phyloP scores from a whole-genome alignment of 2,113 vertebrate species.

The Rhombomys opimus region DNA sequence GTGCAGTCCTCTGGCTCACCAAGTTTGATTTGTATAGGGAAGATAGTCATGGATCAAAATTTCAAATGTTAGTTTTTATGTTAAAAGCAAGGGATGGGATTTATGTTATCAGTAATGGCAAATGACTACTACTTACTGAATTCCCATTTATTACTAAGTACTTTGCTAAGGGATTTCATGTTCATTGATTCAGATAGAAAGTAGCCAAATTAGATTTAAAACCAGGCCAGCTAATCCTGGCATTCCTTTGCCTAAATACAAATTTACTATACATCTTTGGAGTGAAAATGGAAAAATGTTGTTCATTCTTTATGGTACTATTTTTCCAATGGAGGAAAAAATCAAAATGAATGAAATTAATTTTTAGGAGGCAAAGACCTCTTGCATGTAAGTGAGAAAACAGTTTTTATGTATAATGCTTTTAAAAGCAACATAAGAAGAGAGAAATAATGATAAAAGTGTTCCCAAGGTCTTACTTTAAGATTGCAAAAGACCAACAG shows the following conservation, averaged over 20 bases:
- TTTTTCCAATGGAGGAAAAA: conserved; percentile 48
- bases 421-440: conserved; percentile 55
- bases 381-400: conserved; percentile 9
- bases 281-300: conserved; percentile 40
- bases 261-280: conserved; percentile 49
- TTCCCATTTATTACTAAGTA: conserved; percentile 41
- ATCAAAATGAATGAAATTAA: conserved; percentile 56
- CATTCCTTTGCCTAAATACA: conserved; percentile 5
- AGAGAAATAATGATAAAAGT: conserved; percentile 50
- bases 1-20: conserved; percentile 30
- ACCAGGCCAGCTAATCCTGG: background rate
- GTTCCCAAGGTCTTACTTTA: conserved; percentile 37
- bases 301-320: conserved; percentile 29
- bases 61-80: conserved; percentile 52
- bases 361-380: conserved; percentile 31
- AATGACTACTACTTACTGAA: conserved; percentile 32
- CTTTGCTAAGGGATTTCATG: background rate
- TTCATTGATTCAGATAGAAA: conserved; percentile 8
- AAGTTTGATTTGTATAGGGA: conserved; percentile 50
- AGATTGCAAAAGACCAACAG: conserved; percentile 47
- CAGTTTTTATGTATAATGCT: background rate
- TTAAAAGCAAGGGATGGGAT: conserved; percentile 31
- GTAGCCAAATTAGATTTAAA: conserved; percentile 35
- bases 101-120: conserved; percentile 52
- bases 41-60: conserved; percentile 38